These are phyloP conservation scores for Bradypodion pumilum DNA, from an alignment of 2,797 vertebrate genomes.

Conservation along the genomic window DNA sequence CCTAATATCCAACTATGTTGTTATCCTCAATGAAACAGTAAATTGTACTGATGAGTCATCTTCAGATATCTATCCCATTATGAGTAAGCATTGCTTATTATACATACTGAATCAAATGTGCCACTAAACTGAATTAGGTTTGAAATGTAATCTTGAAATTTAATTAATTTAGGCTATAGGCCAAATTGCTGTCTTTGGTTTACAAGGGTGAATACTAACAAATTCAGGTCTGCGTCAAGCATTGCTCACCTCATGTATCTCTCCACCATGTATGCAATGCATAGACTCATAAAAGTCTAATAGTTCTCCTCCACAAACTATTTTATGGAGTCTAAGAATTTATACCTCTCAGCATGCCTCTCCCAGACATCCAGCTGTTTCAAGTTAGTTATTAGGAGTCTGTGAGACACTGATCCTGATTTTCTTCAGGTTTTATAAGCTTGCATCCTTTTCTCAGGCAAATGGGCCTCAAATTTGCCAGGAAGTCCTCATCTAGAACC, in stretches of 20 bases:
- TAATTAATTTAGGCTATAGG: background rate
- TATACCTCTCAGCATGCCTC: no score
- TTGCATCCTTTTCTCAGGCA: no score
- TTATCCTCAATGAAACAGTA: background rate
- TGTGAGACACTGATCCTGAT: no score
- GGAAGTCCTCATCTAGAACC: no score
- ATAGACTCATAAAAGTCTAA: no score
- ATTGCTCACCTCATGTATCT: background rate
- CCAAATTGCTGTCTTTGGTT: background rate
- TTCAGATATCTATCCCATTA: background rate
- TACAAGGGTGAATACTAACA: background rate
- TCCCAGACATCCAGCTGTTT: no score
- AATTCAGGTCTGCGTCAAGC: background rate
- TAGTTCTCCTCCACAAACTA: no score
- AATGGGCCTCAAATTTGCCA: no score
- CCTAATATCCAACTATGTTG: background rate
- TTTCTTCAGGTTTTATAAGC: no score
- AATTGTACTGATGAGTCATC: background rate
- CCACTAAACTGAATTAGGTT: background rate
- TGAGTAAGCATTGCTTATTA: background rate
- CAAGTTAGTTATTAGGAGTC: no score
- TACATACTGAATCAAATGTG: background rate
- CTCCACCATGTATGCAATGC: background rate
- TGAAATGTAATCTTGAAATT: background rate
- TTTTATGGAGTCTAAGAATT: no score